A percentile compares a stretch with the other conserved stretches of the same genome.
These are phyloP conservation scores for Nanger granti DNA, from an alignment of 2,113 vertebrate species.

Conservation along the genomic window DNA sequence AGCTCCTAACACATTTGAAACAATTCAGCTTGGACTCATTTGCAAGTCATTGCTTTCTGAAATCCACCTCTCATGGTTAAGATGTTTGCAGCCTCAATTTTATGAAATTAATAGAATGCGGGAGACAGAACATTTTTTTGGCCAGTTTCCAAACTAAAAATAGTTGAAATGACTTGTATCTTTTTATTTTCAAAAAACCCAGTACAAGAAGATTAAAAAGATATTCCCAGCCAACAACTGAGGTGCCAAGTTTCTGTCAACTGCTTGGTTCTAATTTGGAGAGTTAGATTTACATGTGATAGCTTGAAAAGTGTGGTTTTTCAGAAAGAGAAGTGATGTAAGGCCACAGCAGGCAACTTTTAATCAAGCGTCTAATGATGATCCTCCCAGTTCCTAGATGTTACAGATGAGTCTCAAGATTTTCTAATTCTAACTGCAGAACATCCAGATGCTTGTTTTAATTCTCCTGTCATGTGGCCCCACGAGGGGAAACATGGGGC, in stretches of 20 bases:
- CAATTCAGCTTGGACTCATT: background rate
- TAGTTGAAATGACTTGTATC: slow-evolving; percentile 53
- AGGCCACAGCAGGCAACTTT: slow-evolving; percentile 6
- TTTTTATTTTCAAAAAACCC: slow-evolving; percentile 57
- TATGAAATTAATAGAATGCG: slow-evolving; percentile 48
- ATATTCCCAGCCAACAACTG: slow-evolving; percentile 37
- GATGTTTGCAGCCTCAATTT: slow-evolving; percentile 19
- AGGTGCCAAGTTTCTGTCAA: slow-evolving; percentile 71
- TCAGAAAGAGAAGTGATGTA: slow-evolving; percentile 62
- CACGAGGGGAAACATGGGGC: background rate
- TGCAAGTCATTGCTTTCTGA: background rate
- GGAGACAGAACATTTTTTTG: slow-evolving; percentile 35
- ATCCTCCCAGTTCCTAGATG: background rate
- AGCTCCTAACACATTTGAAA: background rate
- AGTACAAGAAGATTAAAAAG: slow-evolving; percentile 63
- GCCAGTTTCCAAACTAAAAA: slow-evolving; percentile 57
- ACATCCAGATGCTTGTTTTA: background rate
- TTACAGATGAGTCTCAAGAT: background rate
- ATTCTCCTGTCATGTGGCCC: background rate
- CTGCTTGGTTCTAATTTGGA: slow-evolving; percentile 66
- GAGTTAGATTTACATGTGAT: slow-evolving; percentile 74
- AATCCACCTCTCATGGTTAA: slow-evolving; percentile 10
- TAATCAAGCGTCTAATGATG: background rate
- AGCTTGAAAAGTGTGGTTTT: slow-evolving; percentile 63
- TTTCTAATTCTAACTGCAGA: background rate